These are phyloP conservation scores for Cephalotes varians DNA, from an alignment of 2,888 invertebrate species.

Conservation along the genomic window DNA sequence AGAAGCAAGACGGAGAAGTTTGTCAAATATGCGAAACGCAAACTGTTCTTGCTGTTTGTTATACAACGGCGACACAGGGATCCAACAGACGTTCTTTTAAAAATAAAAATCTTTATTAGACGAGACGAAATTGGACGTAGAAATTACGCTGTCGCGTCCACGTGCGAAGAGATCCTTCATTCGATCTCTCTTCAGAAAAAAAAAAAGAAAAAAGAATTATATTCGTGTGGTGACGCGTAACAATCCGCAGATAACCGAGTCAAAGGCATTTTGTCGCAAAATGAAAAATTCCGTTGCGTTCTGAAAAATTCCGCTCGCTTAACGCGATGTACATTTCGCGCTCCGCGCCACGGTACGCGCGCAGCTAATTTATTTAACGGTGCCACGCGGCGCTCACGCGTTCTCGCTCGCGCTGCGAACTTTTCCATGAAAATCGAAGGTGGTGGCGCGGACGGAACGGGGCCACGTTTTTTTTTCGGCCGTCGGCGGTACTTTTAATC, in stretches of 20 bases:
- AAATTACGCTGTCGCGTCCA: background rate
- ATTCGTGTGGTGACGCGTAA: constrained; percentile 30
- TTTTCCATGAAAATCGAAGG: constrained; percentile 47
- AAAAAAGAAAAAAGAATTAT: background rate
- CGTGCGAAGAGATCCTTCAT: background rate
- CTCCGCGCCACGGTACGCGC: constrained; percentile 19
- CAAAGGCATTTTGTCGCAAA: constrained; percentile 41
- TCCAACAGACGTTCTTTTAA: background rate
- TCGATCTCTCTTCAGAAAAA: background rate
- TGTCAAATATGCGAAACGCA: constrained; percentile 18
- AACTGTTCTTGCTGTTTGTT: background rate
- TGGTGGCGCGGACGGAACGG: constrained; percentile 15
- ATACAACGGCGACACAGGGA: background rate
- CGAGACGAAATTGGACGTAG: background rate
- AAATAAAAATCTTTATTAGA: background rate
- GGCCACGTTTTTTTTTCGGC: constrained; percentile 3
- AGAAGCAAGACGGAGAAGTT: constrained; percentile 22
- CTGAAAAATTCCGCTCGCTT: constrained; percentile 48
- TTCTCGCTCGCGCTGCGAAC: constrained; percentile 5
- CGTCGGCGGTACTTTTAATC: constrained; percentile 48
- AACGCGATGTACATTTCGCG: constrained; percentile 46
- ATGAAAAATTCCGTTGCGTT: constrained; percentile 47
- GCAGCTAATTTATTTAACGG: constrained; percentile 49
- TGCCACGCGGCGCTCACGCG: constrained; percentile 23
- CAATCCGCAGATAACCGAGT: constrained; percentile 30